These are phyloP conservation scores for Euplagia quadripunctaria DNA, from an alignment of 2,888 invertebrate genomes.

Conservation along the genomic window DNA sequence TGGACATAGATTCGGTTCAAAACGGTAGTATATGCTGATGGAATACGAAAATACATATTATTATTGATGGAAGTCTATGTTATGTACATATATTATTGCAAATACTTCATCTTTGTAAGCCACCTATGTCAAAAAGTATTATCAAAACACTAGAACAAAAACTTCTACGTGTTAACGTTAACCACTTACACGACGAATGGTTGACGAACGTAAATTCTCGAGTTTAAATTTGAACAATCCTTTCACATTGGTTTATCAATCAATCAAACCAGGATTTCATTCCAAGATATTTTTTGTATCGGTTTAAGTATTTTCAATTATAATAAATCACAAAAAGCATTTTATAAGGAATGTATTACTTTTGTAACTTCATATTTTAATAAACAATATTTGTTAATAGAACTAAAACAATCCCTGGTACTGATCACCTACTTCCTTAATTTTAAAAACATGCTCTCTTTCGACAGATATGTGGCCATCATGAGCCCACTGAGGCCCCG, in stretches of 20 bases:
- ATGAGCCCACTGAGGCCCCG: conserved; percentile 96
- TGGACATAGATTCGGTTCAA: no score
- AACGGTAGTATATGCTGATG: no score
- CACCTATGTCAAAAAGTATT: no score
- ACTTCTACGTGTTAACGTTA: no score
- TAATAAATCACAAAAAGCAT: not conserved
- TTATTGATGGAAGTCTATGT: no score
- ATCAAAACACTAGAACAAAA: no score
- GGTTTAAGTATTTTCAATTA: no score
- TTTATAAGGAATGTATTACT: not conserved
- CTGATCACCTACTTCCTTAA: not conserved
- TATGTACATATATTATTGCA: no score
- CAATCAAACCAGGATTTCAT: not conserved
- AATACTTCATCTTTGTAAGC: no score
- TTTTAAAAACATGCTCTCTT: not conserved
- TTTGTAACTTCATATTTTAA: not conserved
- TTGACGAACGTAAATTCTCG: not conserved
- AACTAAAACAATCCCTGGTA: not conserved
- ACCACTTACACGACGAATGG: not conserved
- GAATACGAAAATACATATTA: no score
- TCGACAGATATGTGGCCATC: conserved; percentile 96
- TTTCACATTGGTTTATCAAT: not conserved
- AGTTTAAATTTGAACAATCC: not conserved
- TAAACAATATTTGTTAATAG: not conserved
- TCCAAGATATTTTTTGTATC: not conserved